Conservation (phyloP, 2,888 invertebrate genomes). For the Ryuthela nishihirai region DNA sequence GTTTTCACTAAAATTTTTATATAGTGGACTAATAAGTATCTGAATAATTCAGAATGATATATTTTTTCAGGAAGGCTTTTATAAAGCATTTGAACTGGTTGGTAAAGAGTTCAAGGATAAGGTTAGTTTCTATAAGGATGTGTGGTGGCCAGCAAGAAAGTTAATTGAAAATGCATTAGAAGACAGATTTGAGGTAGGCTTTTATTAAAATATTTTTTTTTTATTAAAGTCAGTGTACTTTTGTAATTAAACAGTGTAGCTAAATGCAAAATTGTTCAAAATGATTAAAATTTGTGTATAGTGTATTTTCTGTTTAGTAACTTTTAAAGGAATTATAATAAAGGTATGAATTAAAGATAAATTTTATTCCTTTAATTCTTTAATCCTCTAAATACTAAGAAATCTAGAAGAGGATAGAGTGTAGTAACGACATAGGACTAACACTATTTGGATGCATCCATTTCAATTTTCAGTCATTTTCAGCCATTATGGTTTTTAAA, state of each 20-base stretch:
- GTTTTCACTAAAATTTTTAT: background rate
- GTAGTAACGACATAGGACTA: too few relatives aligned
- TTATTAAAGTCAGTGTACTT: background rate
- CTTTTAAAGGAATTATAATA: slow-evolving; percentile 1
- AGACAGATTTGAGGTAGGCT: slow-evolving; percentile 56
- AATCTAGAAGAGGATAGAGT: too few relatives aligned
- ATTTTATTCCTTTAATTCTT: too few relatives aligned
- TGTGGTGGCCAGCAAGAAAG: slow-evolving; percentile 84
- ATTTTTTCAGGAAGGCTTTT: slow-evolving; percentile 58
- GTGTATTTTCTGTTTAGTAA: too few relatives aligned
- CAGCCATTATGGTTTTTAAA: too few relatives aligned
- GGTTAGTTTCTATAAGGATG: slow-evolving; percentile 59
- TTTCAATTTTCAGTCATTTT: too few relatives aligned
- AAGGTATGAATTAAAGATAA: too few relatives aligned
- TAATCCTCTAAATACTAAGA: too few relatives aligned
- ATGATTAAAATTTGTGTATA: too few relatives aligned
- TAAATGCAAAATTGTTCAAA: background rate
- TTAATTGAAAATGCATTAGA: slow-evolving; percentile 69
- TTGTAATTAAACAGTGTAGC: background rate
- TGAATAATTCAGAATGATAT: background rate
- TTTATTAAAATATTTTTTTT: background rate
- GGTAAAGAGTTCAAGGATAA: slow-evolving; percentile 73
- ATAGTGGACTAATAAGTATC: background rate
- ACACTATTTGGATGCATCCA: too few relatives aligned
- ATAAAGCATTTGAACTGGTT: slow-evolving; percentile 70